Evolutionary conservation across 53 echinoderm and acorn worm genomes (phyloP).

Genomic region (Patiria pectinifera): DNA sequence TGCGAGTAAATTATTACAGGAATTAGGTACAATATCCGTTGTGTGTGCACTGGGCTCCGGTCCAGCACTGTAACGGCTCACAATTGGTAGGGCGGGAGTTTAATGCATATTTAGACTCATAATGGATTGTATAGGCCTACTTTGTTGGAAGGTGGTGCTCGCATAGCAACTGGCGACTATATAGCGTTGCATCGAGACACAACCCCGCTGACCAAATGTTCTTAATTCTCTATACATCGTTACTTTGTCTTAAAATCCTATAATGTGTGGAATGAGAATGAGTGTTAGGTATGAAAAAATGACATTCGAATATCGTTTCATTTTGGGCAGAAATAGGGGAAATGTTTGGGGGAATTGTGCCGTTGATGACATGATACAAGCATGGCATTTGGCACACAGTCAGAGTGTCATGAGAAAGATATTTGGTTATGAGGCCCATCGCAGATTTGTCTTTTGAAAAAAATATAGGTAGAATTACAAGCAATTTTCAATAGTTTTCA

Average conservation of each 20-base stretch:
- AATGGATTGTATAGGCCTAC: slow-evolving; percentile 8
- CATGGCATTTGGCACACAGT: too few relatives aligned
- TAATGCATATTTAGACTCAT: neutral
- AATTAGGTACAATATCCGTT: slow-evolving; percentile 41
- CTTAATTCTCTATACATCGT: neutral
- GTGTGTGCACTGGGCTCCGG: neutral
- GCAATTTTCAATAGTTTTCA: too few relatives aligned
- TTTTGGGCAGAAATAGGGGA: too few relatives aligned
- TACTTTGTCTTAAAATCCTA: neutral
- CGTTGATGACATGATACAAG: too few relatives aligned
- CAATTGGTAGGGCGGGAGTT: slow-evolving; percentile 1
- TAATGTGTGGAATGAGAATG: too few relatives aligned
- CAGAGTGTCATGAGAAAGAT: too few relatives aligned
- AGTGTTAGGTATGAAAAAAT: too few relatives aligned
- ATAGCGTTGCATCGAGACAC: neutral
- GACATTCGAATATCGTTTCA: too few relatives aligned
- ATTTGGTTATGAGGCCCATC: too few relatives aligned
- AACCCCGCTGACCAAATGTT: slow-evolving; percentile 14
- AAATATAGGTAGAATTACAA: too few relatives aligned
- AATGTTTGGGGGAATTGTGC: too few relatives aligned
- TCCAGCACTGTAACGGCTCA: slow-evolving; percentile 29
- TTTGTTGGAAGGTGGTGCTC: slow-evolving; percentile 15
- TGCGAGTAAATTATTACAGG: slow-evolving; percentile 50
- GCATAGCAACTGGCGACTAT: neutral
- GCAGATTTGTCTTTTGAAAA: too few relatives aligned